Evolutionary conservation across 2,888 invertebrate species (phyloP).

Genomic region (Xylophagus ater): DNA sequence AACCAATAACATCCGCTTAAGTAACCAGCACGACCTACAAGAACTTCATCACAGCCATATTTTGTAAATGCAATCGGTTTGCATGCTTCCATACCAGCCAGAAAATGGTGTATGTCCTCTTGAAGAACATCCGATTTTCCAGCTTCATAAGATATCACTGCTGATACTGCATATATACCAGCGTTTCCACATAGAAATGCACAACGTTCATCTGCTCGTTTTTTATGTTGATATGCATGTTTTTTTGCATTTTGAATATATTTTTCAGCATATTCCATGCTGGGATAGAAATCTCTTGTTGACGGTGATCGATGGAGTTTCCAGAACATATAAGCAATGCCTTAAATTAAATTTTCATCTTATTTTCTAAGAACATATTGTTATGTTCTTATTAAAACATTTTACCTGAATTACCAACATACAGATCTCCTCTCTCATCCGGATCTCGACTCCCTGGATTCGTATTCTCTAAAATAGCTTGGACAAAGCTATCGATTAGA

Average conservation of each 20-base stretch:
- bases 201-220: slow-evolving; percentile 46
- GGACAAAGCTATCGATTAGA: slow-evolving; percentile 35
- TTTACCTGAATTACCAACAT: slow-evolving; percentile 35
- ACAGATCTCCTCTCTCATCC: slow-evolving; percentile 35
- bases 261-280: slow-evolving; percentile 47
- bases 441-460: slow-evolving; percentile 29
- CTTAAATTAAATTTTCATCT: slow-evolving; percentile 26
- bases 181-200: slow-evolving; percentile 70
- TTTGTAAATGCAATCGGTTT: slow-evolving; percentile 46
- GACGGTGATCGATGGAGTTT: slow-evolving; percentile 48
- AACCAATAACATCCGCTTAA: slow-evolving; percentile 68
- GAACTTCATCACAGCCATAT: slow-evolving; percentile 69
- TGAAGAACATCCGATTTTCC: slow-evolving; percentile 39
- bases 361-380: not conserved
- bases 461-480: slow-evolving; percentile 34
- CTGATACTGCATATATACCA: slow-evolving; percentile 63
- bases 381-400: not conserved
- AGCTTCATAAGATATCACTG: slow-evolving; percentile 45
- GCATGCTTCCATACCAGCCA: slow-evolving; percentile 37
- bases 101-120: slow-evolving; percentile 33
- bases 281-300: slow-evolving; percentile 38
- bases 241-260: slow-evolving; percentile 53
- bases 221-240: slow-evolving; percentile 40
- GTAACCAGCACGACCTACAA: slow-evolving; percentile 78
- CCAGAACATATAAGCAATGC: slow-evolving; percentile 67